phyloP scores from a whole-genome alignment of 2,797 vertebrate species.

The Botia almorhae region DNA sequence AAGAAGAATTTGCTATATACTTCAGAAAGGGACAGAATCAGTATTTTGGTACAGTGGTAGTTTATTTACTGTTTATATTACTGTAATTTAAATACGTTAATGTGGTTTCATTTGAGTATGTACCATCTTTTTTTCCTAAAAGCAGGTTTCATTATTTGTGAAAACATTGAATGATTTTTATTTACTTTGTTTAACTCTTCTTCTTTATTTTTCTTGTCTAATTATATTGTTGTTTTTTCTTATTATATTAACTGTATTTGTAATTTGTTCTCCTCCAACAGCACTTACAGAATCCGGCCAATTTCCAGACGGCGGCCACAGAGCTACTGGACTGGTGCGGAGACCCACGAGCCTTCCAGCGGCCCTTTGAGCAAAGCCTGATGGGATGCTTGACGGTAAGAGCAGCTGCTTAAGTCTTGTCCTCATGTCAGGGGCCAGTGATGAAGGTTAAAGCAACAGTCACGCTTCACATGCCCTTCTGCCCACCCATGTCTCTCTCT shows the following conservation, averaged over 20 bases:
- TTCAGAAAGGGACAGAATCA: not conserved
- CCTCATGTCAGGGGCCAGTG: constrained; percentile 58
- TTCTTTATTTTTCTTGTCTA: no score
- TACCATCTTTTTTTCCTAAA: no score
- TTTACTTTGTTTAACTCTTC: no score
- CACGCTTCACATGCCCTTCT: constrained; percentile 56
- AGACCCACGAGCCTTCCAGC: constrained; percentile 97
- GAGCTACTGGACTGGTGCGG: constrained; percentile 99
- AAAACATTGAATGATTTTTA: no score
- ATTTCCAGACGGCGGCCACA: constrained; percentile 98
- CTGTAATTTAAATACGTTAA: no score
- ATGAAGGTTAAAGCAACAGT: constrained; percentile 71
- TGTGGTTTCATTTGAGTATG: no score
- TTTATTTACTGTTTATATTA: no score
- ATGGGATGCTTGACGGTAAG: constrained; percentile 99
- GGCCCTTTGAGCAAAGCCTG: constrained; percentile 98
- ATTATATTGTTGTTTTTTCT: no score
- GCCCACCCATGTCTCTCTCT: constrained; percentile 28
- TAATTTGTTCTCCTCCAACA: constrained; percentile 73
- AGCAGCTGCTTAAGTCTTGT: constrained; percentile 66
- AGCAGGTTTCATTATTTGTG: no score
- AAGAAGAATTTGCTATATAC: no score
- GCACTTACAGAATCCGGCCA: constrained; percentile 99
- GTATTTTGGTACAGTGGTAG: not conserved
- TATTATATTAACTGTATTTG: constrained; percentile 23